Evolutionary conservation across 2,888 invertebrate species (phyloP).

Genomic region (Tridacna crocea): DNA sequence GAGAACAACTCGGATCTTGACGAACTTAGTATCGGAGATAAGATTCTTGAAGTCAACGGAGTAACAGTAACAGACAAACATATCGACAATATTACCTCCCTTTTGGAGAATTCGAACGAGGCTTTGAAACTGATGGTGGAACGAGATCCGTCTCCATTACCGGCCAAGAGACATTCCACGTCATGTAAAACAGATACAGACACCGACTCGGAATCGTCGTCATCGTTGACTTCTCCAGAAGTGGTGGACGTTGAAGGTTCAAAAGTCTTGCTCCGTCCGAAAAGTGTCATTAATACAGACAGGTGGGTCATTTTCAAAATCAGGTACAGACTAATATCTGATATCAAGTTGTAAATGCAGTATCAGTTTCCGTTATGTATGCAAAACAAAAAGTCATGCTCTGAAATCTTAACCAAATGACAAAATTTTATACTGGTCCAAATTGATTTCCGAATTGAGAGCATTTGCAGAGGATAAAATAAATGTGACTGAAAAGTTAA

Average conservation of each 20-base stretch:
- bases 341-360: too few species aligned
- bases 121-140: constrained; percentile 91
- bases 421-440: too few species aligned
- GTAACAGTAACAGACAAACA: constrained; percentile 92
- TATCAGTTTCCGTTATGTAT: too few species aligned
- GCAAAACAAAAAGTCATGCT: too few species aligned
- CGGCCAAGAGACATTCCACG: constrained; percentile 34
- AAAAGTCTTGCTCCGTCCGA: constrained; percentile 70
- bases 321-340: too few species aligned
- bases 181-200: constrained; percentile 44
- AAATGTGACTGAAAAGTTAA: too few species aligned
- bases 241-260: constrained; percentile 66
- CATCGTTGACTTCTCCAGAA: constrained; percentile 41
- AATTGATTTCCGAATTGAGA: too few species aligned
- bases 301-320: constrained; percentile 48
- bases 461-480: too few species aligned
- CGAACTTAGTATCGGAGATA: constrained; percentile 95
- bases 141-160: constrained; percentile 91
- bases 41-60: constrained; percentile 96
- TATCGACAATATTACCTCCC: constrained; percentile 88
- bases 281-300: constrained; percentile 49
- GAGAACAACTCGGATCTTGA: constrained; percentile 88
- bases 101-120: constrained; percentile 78
- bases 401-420: too few species aligned
- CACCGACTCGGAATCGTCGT: constrained; percentile 34